Percentiles rank a stretch among this genome's conserved stretches.
Evolutionary conservation across 2,888 invertebrate species (phyloP).

Genomic region (Pandemis cinnamomeana): DNA sequence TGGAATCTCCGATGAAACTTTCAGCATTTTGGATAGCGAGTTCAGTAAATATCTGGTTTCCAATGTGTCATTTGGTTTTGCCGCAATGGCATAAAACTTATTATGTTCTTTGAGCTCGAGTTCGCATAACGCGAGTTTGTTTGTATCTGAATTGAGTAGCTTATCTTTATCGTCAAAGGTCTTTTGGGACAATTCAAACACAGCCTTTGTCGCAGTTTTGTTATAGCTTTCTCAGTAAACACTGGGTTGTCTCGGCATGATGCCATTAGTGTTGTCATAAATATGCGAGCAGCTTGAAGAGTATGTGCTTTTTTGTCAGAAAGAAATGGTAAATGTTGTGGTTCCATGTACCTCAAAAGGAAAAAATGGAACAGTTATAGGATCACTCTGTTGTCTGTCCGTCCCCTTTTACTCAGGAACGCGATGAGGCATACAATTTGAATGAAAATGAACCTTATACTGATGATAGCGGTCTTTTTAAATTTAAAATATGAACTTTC

Average conservation of each 20-base stretch:
- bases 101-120: neutral
- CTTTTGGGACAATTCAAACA: conserved; percentile 5
- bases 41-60: neutral
- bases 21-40: conserved; percentile 3
- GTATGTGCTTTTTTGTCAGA: no score
- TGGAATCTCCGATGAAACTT: conserved; percentile 8
- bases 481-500: no score
- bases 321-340: no score
- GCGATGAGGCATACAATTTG: no score
- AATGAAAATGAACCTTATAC: no score
- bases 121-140: neutral
- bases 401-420: no score
- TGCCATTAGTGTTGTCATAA: neutral
- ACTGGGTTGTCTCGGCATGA: neutral
- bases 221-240: neutral
- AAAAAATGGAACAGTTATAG: no score
- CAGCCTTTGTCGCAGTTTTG: conserved; percentile 1
- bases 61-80: conserved; percentile 8
- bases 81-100: neutral
- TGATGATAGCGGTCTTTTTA: no score
- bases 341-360: no score
- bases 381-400: no score
- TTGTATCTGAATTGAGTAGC: conserved; percentile 5
- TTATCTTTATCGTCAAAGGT: conserved; percentile 1
- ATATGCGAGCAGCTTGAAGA: neutral